A percentile compares a stretch with the other conserved stretches of the same genome.
Evolutionary conservation across 2,113 vertebrate species (phyloP).

Genomic region (Pseudonaja textilis): DNA sequence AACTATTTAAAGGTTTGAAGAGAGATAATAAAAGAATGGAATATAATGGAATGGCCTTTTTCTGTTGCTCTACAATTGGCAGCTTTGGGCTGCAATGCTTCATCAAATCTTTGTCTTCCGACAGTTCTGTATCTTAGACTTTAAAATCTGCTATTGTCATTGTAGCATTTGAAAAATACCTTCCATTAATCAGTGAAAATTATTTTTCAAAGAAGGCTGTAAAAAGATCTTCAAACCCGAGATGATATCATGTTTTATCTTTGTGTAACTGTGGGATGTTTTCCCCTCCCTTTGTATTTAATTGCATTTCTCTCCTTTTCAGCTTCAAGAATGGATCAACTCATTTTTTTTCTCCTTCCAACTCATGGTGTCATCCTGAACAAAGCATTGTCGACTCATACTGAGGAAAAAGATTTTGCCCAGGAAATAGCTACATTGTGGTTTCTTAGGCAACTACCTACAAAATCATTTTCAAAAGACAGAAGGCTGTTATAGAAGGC

Average conservation of each 20-base stretch:
- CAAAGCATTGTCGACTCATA: conserved; percentile 30
- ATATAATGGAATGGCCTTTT: too few relatives aligned
- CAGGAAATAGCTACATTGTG: conserved; percentile 52
- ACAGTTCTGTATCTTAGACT: background rate
- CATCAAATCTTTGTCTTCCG: background rate
- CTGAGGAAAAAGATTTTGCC: conserved; percentile 19
- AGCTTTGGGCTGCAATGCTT: background rate
- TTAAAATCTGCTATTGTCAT: background rate
- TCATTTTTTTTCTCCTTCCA: background rate
- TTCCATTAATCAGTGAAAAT: background rate
- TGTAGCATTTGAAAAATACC: background rate
- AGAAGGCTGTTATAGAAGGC: conserved; percentile 45
- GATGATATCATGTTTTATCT: background rate
- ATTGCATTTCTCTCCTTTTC: conserved; percentile 38
- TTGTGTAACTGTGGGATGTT: background rate
- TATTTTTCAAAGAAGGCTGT: background rate
- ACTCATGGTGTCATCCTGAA: conserved; percentile 15
- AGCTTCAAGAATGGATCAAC: background rate
- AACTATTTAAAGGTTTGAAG: background rate
- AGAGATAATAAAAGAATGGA: background rate
- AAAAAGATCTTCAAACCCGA: fast-evolving
- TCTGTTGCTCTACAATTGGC: too few relatives aligned
- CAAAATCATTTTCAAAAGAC: conserved; percentile 63
- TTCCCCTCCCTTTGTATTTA: fast-evolving
- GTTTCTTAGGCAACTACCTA: conserved; percentile 68